Evolutionary conservation across 2,797 vertebrate genomes (phyloP), one percentile per base, ranked within the genome.

Genomic region (Netta rufina): DNA sequence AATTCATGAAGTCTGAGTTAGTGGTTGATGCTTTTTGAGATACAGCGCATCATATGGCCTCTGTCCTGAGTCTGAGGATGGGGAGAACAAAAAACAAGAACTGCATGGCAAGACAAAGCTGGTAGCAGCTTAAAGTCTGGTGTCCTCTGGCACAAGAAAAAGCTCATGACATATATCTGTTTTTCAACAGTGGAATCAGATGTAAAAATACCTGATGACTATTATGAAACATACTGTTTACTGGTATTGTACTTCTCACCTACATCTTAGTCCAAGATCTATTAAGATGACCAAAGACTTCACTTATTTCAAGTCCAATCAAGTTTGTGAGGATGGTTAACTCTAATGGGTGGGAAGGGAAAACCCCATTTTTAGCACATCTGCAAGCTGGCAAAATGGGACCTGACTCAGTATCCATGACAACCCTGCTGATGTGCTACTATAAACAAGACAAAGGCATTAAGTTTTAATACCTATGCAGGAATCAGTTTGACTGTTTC

Each of bases 381-480:
- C 93, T 96, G 90, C 87, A 96, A 91, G 70, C 84, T 92, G 66
- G 72, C 75, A 94, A 78, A 92, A 95, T 90, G 95, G 73, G 75
- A 87, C 89, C 28, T 75, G 76, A 72, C 58, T 95, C 60, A 73
- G 97, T 97, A 96, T 94, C 96, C 96, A 97, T 96, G 88, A 97
- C 95, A 97, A 97, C 96, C 85, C 28, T 49, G 73, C 69, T 88
- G 69, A 92, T 77, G 81, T 61, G 82, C 81, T 38, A 45, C 89
- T 87, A 96, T 96, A 96, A 97, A 78, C 60, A 92, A 30, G n/a
- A 90, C 83, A 95, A 95, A 93, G 33, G 25, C 67, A 97, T 95
- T 96, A 96, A 94, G 71, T 95, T 97, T 97, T 94, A 96, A 97
- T 91, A 95, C 58, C 54, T 66, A 3, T 47, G 78, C 65, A 91